Evolutionary conservation across 2,888 invertebrate species (phyloP), one percentile per base, ranked within the genome.

Genomic region (Macaria liturata): DNA sequence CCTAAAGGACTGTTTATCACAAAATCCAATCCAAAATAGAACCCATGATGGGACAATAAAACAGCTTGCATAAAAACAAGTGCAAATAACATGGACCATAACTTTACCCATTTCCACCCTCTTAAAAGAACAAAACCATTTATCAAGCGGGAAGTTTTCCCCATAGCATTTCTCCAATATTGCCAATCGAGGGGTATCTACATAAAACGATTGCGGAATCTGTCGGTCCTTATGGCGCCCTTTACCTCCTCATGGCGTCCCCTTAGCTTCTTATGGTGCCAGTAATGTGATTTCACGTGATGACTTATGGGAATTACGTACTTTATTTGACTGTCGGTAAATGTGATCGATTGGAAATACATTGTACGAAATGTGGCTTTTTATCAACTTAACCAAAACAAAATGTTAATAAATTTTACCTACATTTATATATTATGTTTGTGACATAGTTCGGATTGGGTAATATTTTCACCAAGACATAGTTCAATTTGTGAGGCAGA

Each of bases 171-270:
- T 43, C 31, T 39, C 9, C 48, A 32, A 44, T 57, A 57, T 57
- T 57, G 57, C 39, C 52, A 52, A 57, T 57, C 43, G 51, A 48
- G 46, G 32, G 9, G 43, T 37, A 57, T 57, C 51, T 51, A 51
- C 57, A 57, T 57, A 57, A 57, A 57, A 51, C 47, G 50, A 57
- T 57, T 51, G 51, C 44, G 31, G 48, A 52, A 57, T 57, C 48
- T 57, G 40, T 9, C 43, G 57, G 34, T 37, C n/a, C 50, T 51
- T 56, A 46, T 43, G 46, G 55, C 49, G 32, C 31, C 50, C 34
- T 44, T 49, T 49, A 42, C 9, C 49, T 46, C 55, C 49, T 49
- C 49, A 44, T 40, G 44, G 43, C 48, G 31, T 31, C 46, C n/a
- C 20, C 34, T 50, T 50, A 50, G 20, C 50, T 46, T 45, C 49